Conservation (phyloP, 2,888 invertebrate species). For the Campoplex nolae region DNA sequence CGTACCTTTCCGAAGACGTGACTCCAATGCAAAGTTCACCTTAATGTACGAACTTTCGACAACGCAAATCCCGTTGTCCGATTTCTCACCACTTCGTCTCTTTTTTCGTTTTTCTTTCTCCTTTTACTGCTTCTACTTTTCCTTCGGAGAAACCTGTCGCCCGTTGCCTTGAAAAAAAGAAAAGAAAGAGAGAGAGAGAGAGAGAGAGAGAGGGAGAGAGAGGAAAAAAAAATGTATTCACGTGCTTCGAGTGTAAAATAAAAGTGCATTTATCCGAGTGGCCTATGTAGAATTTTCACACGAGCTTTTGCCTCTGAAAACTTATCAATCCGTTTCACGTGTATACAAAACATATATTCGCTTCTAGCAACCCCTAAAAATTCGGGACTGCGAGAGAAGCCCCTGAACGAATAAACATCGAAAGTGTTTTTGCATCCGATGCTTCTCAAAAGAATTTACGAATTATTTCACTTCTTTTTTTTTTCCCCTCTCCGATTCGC, state of each 20-base stretch:
- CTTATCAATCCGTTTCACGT: conserved; percentile 57
- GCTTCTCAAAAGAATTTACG: conserved; percentile 14
- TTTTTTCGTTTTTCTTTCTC: conserved; percentile 32
- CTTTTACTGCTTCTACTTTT: conserved; percentile 30
- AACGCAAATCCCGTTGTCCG: conserved; percentile 65
- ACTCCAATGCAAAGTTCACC: conserved; percentile 73
- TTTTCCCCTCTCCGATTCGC: neutral
- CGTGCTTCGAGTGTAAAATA: conserved; percentile 57
- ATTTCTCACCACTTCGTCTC: conserved; percentile 50
- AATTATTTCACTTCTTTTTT: neutral
- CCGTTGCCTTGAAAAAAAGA: neutral
- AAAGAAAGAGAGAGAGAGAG: neutral
- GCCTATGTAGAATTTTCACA: conserved; percentile 22
- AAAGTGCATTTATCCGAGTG: conserved; percentile 56
- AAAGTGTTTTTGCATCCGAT: conserved; percentile 12
- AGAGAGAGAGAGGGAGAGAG: neutral
- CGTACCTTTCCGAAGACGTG: conserved; percentile 70
- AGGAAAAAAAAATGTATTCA: conserved; percentile 27
- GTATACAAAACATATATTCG: conserved; percentile 35
- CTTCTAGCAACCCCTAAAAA: conserved; percentile 13
- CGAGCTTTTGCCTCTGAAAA: conserved; percentile 39
- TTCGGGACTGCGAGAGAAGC: conserved; percentile 4
- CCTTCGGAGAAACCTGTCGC: conserved; percentile 6
- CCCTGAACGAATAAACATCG: conserved; percentile 36
- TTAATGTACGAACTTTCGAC: conserved; percentile 72